Evolutionary conservation across 2,888 invertebrate species (phyloP), one percentile per base, ranked within the genome.

Genomic region (Meta bourneti): DNA sequence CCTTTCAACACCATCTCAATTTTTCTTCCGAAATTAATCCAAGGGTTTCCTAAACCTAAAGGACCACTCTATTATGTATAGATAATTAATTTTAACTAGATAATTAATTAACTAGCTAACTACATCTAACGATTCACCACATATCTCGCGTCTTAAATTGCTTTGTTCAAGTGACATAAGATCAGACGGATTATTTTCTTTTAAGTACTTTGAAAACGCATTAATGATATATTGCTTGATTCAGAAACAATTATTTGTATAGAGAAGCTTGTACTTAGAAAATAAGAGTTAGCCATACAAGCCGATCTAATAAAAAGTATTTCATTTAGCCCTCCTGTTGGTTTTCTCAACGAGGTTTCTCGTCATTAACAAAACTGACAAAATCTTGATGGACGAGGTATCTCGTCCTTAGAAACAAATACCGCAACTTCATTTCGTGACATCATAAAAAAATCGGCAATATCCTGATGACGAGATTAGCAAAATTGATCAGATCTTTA

Each of bases 151-250:
- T 11, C 61, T 61, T 9, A 9, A 61, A 61, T 61, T 61, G 61
- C 61, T 61, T 61, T 61, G 61, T 61, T 61, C 61, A 61, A 61
- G 61, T 11, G 61, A n/a, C 61, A 61, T 61, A 61, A 61, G 61
- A 61, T 61, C 13, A 61, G 61, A 11, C 61, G 9, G 61, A 61
- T 61, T 61, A 61, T 11, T 61, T 61, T 61, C 61, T 61, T 13
- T 61, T 61, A 61, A 61, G 61, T 61, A 61, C 61, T 61, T 61
- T 61, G 61, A 61, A 61, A 61, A 61, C 61, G 61, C 61, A 61
- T 61, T 61, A 61, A 61, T 61, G 61, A 61, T 61, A 13, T 61
- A 61, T 61, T 61, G 13, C 61, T 9, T 9, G 61, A 13, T 13
- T 13, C 61, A n/a, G 61, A 13, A 61, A 61, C 13, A 13, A 9